phyloP scores from a whole-genome alignment of 2,888 invertebrate genomes.

The Drosophila anomelani region DNA sequence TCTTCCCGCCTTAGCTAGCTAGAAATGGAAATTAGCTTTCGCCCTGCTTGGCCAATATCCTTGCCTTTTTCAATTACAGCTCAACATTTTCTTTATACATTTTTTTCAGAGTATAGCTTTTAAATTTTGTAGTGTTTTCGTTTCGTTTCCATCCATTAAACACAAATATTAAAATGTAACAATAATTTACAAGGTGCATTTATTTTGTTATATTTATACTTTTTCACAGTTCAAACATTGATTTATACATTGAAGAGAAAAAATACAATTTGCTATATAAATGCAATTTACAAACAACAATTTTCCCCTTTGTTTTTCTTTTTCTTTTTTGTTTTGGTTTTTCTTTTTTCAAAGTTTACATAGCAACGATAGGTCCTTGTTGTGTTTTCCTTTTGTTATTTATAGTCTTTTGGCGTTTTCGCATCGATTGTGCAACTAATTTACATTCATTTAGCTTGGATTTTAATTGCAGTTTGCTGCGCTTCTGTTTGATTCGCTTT shows the following conservation, averaged over 20 bases:
- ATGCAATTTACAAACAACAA: slow-evolving; percentile 63
- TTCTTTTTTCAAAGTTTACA: slow-evolving; percentile 28
- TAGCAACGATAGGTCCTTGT: slow-evolving; percentile 23
- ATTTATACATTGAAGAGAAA: slow-evolving; percentile 51
- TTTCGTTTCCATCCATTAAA: slow-evolving; percentile 12
- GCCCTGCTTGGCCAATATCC: slow-evolving; percentile 13
- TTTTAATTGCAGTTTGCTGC: slow-evolving; percentile 19
- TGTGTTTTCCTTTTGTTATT: slow-evolving; percentile 33
- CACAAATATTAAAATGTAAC: slow-evolving; percentile 62
- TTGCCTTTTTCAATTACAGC: slow-evolving; percentile 20
- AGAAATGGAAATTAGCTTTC: slow-evolving; percentile 38
- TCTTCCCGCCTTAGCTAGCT: slow-evolving; percentile 36
- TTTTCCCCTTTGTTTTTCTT: slow-evolving; percentile 1
- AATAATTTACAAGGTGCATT: slow-evolving; percentile 73
- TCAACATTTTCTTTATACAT: slow-evolving; percentile 31
- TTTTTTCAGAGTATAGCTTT: slow-evolving; percentile 20
- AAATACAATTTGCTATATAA: slow-evolving; percentile 55
- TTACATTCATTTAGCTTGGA: slow-evolving; percentile 25
- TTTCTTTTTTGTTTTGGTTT: slow-evolving; percentile 1
- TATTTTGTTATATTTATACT: slow-evolving; percentile 31
- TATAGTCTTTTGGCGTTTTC: slow-evolving; percentile 69
- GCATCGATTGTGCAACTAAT: slow-evolving; percentile 29
- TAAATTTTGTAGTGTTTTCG: slow-evolving; percentile 29
- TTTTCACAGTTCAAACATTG: slow-evolving; percentile 43
- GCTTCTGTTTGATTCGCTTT: slow-evolving; percentile 23